Conservation (phyloP, 1,140 invertebrate species). For the Papilio xuthus region DNA sequence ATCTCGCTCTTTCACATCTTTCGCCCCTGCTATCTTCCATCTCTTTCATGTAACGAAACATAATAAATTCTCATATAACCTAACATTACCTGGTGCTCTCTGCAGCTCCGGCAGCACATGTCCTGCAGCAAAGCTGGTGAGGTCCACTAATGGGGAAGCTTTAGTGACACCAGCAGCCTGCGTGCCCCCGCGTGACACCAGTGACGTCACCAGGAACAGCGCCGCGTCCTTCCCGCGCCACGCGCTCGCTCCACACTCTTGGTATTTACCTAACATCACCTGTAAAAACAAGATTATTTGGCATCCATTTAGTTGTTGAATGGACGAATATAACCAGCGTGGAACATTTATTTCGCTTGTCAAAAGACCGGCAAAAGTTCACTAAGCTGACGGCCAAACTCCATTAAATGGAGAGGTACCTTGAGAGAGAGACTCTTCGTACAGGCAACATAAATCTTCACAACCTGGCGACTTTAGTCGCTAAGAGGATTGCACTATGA, state of each 20-base stretch:
- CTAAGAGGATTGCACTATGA: no score
- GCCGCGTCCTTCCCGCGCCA: constrained; percentile 98
- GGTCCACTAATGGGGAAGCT: constrained; percentile 93
- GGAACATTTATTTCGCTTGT: no score
- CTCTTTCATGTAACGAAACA: background rate
- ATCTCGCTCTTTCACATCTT: no score
- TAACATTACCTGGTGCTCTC: constrained; percentile 84
- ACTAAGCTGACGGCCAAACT: no score
- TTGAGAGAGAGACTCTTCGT: no score
- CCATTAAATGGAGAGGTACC: no score
- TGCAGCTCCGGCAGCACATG: constrained; percentile 94
- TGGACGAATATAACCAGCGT: no score
- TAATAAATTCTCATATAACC: background rate
- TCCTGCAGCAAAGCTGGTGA: constrained; percentile 92
- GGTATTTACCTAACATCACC: constrained; percentile 91
- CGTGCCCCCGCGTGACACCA: constrained; percentile 95
- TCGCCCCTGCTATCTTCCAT: no score
- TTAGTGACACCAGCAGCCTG: constrained; percentile 95
- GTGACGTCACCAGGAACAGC: constrained; percentile 96
- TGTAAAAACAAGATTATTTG: constrained; percentile 60
- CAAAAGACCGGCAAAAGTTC: no score
- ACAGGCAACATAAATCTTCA: no score
- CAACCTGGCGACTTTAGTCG: no score
- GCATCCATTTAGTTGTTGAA: background rate
- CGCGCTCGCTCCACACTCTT: constrained; percentile 85